Conservation (phyloP, 2,888 invertebrate species). For the Pinctada fucata region DNA sequence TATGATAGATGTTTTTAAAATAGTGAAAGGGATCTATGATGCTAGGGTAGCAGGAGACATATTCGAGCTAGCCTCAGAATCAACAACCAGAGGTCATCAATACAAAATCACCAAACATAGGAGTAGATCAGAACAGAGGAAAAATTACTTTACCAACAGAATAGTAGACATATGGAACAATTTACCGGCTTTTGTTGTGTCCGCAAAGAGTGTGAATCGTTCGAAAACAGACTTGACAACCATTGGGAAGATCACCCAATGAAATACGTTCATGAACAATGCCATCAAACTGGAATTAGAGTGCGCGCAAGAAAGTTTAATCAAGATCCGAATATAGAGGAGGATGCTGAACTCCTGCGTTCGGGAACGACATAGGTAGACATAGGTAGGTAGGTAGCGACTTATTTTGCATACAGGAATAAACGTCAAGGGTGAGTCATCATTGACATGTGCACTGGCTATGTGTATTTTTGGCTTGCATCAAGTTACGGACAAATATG, state of each 20-base stretch:
- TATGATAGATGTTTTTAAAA: constrained; percentile 24
- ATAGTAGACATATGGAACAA: constrained; percentile 8
- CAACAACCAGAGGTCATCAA: constrained; percentile 8
- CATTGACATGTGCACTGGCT: no score
- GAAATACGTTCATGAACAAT: neutral
- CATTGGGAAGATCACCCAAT: neutral
- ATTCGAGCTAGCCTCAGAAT: neutral
- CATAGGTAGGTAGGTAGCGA: neutral
- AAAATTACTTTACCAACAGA: constrained; percentile 15
- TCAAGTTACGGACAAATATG: no score
- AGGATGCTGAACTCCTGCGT: neutral
- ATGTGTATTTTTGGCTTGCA: no score
- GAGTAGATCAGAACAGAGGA: neutral
- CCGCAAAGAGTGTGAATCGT: neutral
- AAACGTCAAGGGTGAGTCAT: no score
- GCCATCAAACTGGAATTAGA: neutral
- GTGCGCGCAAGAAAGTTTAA: neutral
- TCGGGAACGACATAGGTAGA: constrained; percentile 8
- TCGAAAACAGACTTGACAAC: neutral
- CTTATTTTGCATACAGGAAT: no score
- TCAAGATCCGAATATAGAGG: constrained; percentile 6
- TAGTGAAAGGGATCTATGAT: constrained; percentile 6
- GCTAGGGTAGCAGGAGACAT: neutral
- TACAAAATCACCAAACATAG: neutral
- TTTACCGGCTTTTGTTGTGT: constrained; percentile 8